Evolutionary conservation across 2,113 vertebrate genomes (phyloP).

Genomic region (Thalassoma bifasciatum): DNA sequence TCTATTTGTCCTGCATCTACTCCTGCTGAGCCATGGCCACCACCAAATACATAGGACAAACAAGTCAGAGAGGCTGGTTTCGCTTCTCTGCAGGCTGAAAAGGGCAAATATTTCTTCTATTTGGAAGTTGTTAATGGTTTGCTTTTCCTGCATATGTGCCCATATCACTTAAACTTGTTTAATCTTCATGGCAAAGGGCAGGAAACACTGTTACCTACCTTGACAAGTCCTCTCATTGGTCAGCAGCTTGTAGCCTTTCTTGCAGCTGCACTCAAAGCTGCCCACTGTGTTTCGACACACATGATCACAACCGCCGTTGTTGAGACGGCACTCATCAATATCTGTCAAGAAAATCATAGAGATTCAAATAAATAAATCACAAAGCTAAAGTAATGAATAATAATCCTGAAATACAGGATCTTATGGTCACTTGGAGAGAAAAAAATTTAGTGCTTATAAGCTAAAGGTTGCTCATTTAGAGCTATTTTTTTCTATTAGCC

Average conservation of each 20-base stretch:
- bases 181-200: neutral
- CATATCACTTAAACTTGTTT: neutral
- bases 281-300: slow-evolving; percentile 97
- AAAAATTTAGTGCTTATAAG: neutral
- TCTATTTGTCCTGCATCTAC: slow-evolving; percentile 72
- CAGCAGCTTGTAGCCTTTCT: slow-evolving; percentile 97
- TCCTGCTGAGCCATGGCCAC: slow-evolving; percentile 67
- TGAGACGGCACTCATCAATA: slow-evolving; percentile 95
- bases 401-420: neutral
- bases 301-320: slow-evolving; percentile 97
- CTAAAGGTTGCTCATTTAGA: neutral
- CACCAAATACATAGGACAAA: slow-evolving; percentile 62
- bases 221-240: slow-evolving; percentile 97
- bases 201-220: slow-evolving; percentile 80
- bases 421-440: neutral
- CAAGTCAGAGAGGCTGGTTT: slow-evolving; percentile 41
- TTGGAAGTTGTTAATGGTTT: slow-evolving; percentile 4
- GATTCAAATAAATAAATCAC: slow-evolving; percentile 11
- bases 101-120: neutral
- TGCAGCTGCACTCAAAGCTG: slow-evolving; percentile 98
- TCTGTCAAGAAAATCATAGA: slow-evolving; percentile 80
- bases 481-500: neutral
- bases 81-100: slow-evolving; percentile 20
- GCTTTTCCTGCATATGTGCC: neutral
- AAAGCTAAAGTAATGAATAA: slow-evolving; percentile 19